phyloP scores from a whole-genome alignment of 1,140 invertebrate species.

The Homarus americanus region DNA sequence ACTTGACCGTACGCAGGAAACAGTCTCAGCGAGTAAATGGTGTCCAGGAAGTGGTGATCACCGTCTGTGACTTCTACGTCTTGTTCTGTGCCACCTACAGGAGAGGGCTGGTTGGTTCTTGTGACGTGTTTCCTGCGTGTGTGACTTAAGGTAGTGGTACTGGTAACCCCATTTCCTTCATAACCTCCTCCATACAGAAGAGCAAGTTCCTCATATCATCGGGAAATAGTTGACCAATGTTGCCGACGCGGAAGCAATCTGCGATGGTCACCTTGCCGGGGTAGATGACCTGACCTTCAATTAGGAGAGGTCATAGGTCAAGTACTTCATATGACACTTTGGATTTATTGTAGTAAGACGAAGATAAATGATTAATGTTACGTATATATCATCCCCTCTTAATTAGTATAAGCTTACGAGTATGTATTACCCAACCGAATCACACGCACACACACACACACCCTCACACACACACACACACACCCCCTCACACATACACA shows the following conservation, averaged over 20 bases:
- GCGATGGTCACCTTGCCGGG: constrained; percentile 80
- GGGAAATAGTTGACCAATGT: constrained; percentile 79
- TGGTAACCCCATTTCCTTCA: constrained; percentile 77
- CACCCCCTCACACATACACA: too few species aligned
- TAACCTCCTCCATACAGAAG: constrained; percentile 77
- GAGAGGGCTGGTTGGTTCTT: too few species aligned
- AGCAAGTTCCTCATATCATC: constrained; percentile 79
- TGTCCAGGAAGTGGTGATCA: too few species aligned
- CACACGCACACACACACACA: too few species aligned
- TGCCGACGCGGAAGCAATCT: constrained; percentile 80
- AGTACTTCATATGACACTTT: not conserved
- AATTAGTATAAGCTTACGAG: too few species aligned
- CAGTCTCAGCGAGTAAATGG: too few species aligned
- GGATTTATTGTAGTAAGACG: not conserved
- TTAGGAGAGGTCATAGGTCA: not conserved
- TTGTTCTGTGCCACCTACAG: too few species aligned
- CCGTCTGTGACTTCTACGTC: too few species aligned
- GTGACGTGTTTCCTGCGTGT: too few species aligned
- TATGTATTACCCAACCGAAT: too few species aligned
- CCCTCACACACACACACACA: too few species aligned
- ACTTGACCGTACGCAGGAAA: too few species aligned
- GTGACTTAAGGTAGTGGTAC: not conserved
- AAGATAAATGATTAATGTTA: not conserved
- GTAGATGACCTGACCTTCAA: constrained; percentile 79
- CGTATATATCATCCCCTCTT: not conserved